Conservation (phyloP, 2,888 invertebrate species). For the Microctonus hyperodae region DNA sequence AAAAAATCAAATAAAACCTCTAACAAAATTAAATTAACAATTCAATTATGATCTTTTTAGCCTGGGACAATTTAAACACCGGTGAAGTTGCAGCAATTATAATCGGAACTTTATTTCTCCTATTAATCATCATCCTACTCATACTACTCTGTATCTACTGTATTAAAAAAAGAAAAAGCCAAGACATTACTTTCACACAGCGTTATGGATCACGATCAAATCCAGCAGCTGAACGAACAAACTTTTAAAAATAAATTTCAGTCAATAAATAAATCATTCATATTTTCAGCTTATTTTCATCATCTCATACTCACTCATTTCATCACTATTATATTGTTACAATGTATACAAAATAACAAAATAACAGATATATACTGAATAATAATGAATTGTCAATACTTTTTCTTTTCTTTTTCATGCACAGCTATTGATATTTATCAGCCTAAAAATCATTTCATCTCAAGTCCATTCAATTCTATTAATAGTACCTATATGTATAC, state of each 20-base stretch:
- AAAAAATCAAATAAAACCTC: slow-evolving; percentile 42
- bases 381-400: too few species aligned
- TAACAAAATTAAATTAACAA: slow-evolving; percentile 55
- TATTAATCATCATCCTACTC: slow-evolving; percentile 70
- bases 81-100: slow-evolving; percentile 75
- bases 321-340: too few species aligned
- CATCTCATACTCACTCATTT: too few species aligned
- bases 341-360: too few species aligned
- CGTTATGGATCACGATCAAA: slow-evolving; percentile 57
- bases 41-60: slow-evolving; percentile 64
- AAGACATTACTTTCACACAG: slow-evolving; percentile 68
- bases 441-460: too few species aligned
- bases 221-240: slow-evolving; percentile 42
- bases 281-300: too few species aligned
- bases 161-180: slow-evolving; percentile 66
- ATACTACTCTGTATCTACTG: slow-evolving; percentile 70
- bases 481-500: background rate
- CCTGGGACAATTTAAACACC: slow-evolving; percentile 62
- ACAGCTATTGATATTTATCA: too few species aligned
- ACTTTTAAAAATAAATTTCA: slow-evolving; percentile 32
- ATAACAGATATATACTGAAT: too few species aligned
- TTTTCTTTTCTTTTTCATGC: too few species aligned
- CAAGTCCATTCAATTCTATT: background rate
- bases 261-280: too few species aligned
- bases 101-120: slow-evolving; percentile 70